A percentile compares a stretch with the other conserved stretches of the same genome.
Conservation (phyloP, 2,113 vertebrate species). For the Eclectus roratus region DNA sequence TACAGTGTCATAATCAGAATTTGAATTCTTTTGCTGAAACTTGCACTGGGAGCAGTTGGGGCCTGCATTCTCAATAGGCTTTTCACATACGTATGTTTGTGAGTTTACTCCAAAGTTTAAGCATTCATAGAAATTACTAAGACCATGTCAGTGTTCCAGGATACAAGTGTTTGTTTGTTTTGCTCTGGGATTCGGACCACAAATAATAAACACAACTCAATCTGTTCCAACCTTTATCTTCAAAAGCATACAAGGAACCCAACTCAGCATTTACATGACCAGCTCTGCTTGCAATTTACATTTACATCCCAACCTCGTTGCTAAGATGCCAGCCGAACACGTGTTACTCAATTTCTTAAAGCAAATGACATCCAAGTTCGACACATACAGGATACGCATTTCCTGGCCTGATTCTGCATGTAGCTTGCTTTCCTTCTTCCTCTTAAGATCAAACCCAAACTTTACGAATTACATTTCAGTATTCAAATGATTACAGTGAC, state of each 20-base stretch:
- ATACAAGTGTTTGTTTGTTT: background rate
- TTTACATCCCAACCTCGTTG: background rate
- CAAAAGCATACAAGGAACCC: constrained; percentile 19
- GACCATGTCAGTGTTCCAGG: background rate
- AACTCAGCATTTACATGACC: constrained; percentile 1
- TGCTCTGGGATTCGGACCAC: background rate
- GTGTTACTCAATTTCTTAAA: background rate
- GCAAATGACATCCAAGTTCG: background rate
- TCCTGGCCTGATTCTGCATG: background rate
- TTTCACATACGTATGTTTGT: background rate
- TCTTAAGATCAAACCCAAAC: background rate
- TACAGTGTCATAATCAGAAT: background rate
- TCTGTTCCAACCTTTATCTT: constrained; percentile 48
- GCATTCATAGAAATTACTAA: background rate
- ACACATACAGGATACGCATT: background rate
- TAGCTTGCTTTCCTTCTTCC: background rate
- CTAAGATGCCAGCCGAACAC: background rate
- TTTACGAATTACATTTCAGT: background rate
- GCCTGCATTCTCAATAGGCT: background rate
- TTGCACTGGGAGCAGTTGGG: background rate
- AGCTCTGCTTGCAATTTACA: background rate
- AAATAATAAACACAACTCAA: constrained; percentile 34
- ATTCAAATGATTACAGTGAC: background rate
- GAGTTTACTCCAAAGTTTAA: background rate
- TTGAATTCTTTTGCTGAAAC: background rate